phyloP scores from a whole-genome alignment of 2,797 vertebrate species.

The Poecilia wingei region DNA sequence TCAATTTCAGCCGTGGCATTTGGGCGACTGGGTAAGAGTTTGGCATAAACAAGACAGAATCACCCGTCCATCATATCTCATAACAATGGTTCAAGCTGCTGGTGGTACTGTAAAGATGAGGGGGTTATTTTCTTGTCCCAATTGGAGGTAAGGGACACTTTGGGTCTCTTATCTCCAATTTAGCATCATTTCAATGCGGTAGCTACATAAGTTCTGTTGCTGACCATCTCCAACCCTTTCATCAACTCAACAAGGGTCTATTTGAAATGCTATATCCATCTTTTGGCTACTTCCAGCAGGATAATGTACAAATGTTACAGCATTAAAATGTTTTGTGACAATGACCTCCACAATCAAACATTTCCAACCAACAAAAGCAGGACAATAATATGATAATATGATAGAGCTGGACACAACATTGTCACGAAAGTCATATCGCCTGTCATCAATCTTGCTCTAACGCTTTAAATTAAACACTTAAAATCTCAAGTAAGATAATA shows the following conservation, averaged over 20 bases:
- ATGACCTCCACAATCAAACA: neutral
- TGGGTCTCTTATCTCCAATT: neutral
- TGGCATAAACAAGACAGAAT: neutral
- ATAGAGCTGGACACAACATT: neutral
- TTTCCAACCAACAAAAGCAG: neutral
- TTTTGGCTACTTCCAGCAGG: conserved; percentile 56
- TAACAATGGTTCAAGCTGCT: neutral
- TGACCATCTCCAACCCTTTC: neutral
- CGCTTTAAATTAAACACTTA: neutral
- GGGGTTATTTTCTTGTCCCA: neutral
- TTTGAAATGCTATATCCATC: conserved; percentile 5
- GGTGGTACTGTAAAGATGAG: neutral
- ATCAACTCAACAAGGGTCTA: neutral
- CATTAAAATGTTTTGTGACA: neutral
- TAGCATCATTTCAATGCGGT: neutral
- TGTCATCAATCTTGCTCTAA: neutral
- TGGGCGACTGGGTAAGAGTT: neutral
- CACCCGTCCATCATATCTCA: neutral
- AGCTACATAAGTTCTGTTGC: neutral
- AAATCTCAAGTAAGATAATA: neutral
- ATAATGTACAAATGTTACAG: conserved; percentile 24
- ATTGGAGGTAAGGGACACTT: neutral
- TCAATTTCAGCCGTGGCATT: neutral
- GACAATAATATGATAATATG: neutral
- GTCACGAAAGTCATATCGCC: neutral